These are phyloP conservation scores for Lepilemur septentrionalis DNA, from an alignment of 2,797 vertebrate genomes.

Conservation along the genomic window DNA sequence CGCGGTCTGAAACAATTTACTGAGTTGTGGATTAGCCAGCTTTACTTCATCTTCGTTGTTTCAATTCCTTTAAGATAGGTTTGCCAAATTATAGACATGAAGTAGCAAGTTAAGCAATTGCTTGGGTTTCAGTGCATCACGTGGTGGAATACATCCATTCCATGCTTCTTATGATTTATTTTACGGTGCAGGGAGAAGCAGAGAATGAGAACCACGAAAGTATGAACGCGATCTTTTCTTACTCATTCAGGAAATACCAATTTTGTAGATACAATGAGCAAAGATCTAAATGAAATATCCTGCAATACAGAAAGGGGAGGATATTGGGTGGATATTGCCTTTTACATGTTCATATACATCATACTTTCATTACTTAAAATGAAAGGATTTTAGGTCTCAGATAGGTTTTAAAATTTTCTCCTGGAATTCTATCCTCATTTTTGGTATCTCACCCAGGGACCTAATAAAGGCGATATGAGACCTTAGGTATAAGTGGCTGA, in stretches of 20 bases:
- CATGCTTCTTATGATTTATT: not conserved
- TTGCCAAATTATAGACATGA: not conserved
- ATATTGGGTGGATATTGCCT: not conserved
- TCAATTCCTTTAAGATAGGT: not conserved
- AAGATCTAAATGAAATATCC: not conserved
- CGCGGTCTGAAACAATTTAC: not conserved
- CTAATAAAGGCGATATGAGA: not conserved
- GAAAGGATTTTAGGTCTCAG: not conserved
- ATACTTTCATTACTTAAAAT: not conserved
- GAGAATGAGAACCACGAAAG: not conserved
- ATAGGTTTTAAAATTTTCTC: not conserved
- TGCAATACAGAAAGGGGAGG: not conserved
- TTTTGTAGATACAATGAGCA: not conserved
- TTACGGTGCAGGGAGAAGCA: not conserved
- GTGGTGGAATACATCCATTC: not conserved
- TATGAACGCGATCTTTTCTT: not conserved
- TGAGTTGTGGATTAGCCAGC: not conserved
- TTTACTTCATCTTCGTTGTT: not conserved
- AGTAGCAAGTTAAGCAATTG: not conserved
- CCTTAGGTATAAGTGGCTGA: not conserved
- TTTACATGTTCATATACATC: not conserved
- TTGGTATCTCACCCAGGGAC: not conserved
- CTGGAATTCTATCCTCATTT: not conserved
- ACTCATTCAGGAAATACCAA: not conserved
- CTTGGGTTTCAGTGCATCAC: not conserved